These are phyloP conservation scores for Sarotherodon lohbergeri DNA, from an alignment of 2,113 vertebrate genomes.

Conservation along the genomic window DNA sequence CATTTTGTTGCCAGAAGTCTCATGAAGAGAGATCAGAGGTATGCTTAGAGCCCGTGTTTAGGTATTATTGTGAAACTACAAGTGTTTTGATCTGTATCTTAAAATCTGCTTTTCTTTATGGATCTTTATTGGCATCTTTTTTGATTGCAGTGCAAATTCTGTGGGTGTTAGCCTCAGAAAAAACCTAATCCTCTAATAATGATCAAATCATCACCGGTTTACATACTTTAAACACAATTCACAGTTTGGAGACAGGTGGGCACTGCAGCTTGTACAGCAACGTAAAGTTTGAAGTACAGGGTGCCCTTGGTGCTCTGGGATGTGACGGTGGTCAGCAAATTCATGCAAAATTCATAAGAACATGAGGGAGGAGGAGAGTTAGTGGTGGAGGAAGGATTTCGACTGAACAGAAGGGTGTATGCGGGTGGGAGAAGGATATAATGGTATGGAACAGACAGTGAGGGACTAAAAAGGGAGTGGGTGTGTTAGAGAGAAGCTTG, in stretches of 20 bases:
- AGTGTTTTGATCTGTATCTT: neutral
- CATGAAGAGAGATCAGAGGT: neutral
- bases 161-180: neutral
- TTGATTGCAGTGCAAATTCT: neutral
- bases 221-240: neutral
- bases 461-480: slow-evolving; percentile 39
- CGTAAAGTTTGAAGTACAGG: neutral
- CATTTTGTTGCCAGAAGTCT: neutral
- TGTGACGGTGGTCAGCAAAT: slow-evolving; percentile 49
- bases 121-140: neutral
- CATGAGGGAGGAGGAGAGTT: slow-evolving; percentile 2
- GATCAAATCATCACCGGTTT: neutral
- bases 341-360: neutral
- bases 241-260: neutral
- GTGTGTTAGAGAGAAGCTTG: slow-evolving; percentile 64
- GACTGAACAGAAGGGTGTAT: slow-evolving; percentile 5
- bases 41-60: neutral
- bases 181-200: neutral
- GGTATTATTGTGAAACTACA: neutral
- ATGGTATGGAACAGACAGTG: slow-evolving; percentile 56
- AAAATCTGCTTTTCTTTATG: neutral
- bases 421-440: slow-evolving; percentile 51
- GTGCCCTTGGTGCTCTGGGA: slow-evolving; percentile 53
- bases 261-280: neutral
- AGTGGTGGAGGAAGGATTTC: slow-evolving; percentile 16